A percentile compares a stretch with the other conserved stretches of the same genome.
Conservation (phyloP, 2,888 invertebrate genomes). For the Xanthia togata region DNA sequence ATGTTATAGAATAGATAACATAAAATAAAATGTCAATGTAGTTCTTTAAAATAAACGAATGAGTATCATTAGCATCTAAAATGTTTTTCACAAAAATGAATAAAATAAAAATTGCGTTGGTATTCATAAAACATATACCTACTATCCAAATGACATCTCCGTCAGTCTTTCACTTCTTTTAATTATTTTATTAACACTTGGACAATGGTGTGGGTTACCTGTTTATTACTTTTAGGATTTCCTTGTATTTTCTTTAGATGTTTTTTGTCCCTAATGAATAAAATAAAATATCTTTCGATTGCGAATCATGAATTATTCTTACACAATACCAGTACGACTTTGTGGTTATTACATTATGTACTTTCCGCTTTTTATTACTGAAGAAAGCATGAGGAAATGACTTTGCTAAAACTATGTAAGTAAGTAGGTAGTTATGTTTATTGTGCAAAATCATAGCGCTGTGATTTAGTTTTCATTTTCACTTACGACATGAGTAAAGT, state of each 20-base stretch:
- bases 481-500: too few species aligned
- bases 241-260: not conserved
- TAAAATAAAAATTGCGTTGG: too few species aligned
- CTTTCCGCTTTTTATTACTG: slow-evolving; percentile 4
- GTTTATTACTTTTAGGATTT: not conserved
- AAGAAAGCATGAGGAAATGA: slow-evolving; percentile 35
- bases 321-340: slow-evolving; percentile 4
- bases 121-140: not conserved
- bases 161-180: not conserved
- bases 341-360: slow-evolving; percentile 10
- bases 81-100: too few species aligned
- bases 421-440: not conserved
- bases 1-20: too few species aligned
- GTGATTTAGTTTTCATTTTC: slow-evolving; percentile 2
- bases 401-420: slow-evolving; percentile 20
- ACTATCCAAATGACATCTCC: not conserved
- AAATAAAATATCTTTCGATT: not conserved
- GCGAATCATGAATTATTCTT: not conserved
- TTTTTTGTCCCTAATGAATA: not conserved
- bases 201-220: not conserved
- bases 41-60: too few species aligned
- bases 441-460: slow-evolving; percentile 10
- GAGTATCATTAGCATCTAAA: too few species aligned
- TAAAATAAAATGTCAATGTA: too few species aligned
- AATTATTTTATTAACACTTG: not conserved